phyloP scores from a whole-genome alignment of 2,888 invertebrate genomes.

The Blera fallax region DNA sequence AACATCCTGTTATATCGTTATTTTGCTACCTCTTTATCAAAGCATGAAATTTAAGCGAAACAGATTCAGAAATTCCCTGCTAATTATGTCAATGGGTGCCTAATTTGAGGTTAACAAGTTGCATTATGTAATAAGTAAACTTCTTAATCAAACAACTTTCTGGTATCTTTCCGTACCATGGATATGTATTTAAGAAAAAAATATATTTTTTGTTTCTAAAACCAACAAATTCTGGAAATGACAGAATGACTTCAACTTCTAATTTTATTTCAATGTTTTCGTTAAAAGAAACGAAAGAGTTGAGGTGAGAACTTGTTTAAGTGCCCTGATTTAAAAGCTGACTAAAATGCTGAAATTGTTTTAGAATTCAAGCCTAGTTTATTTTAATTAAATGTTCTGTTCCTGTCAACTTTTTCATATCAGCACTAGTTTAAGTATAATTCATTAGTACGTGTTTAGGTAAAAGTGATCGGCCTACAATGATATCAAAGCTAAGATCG shows the following conservation, averaged over 20 bases:
- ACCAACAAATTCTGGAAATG: not conserved
- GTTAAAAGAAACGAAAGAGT: not conserved
- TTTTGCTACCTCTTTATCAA: not conserved
- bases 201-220: not conserved
- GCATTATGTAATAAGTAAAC: not conserved
- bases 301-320: conserved; percentile 1
- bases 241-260: conserved; percentile 1
- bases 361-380: not conserved
- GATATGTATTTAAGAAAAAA: not conserved
- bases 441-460: not conserved
- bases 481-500: too few species aligned
- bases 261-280: not conserved
- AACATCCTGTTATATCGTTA: not conserved
- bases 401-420: not conserved
- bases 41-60: not conserved
- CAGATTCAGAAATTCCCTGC: not conserved
- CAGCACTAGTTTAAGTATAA: not conserved
- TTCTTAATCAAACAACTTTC: not conserved
- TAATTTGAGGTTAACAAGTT: not conserved
- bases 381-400: not conserved
- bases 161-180: not conserved
- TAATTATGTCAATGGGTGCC: not conserved
- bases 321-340: not conserved
- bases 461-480: too few species aligned
- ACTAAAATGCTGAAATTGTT: not conserved